Percentiles rank a stretch among this genome's conserved stretches.
Evolutionary conservation across 2,113 vertebrate genomes (phyloP).

Genomic region (Amphiprion ocellaris): DNA sequence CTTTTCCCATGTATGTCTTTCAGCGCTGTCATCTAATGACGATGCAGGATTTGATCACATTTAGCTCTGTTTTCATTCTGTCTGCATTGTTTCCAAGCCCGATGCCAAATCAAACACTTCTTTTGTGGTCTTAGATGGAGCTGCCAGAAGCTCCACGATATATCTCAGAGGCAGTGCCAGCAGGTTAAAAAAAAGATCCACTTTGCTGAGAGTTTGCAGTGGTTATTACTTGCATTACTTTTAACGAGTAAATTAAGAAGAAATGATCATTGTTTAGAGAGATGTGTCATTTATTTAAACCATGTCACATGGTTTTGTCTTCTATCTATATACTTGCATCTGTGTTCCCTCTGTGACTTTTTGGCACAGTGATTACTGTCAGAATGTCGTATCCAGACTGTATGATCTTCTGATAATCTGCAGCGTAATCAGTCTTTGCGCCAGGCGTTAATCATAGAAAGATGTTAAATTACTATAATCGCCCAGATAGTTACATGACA

Average conservation of each 20-base stretch:
- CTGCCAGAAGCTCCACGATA: slow-evolving; percentile 56
- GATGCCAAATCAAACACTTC: slow-evolving; percentile 79
- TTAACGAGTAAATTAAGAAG: slow-evolving; percentile 2
- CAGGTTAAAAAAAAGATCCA: slow-evolving; percentile 33
- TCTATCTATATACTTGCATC: slow-evolving; percentile 20
- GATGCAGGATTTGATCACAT: slow-evolving; percentile 68
- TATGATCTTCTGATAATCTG: slow-evolving; percentile 44
- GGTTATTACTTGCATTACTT: slow-evolving; percentile 26
- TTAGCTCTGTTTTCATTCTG: slow-evolving; percentile 66
- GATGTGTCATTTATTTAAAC: slow-evolving; percentile 31
- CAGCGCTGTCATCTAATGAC: slow-evolving; percentile 62
- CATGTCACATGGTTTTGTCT: slow-evolving; percentile 17
- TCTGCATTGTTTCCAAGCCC: slow-evolving; percentile 75
- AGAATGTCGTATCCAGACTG: slow-evolving; percentile 46
- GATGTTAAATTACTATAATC: slow-evolving; percentile 51
- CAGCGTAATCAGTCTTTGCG: slow-evolving; percentile 40
- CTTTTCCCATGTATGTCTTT: slow-evolving; percentile 65
- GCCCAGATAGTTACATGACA: slow-evolving; percentile 28
- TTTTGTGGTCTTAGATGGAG: slow-evolving; percentile 59
- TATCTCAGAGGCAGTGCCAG: slow-evolving; percentile 65
- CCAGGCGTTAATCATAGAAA: slow-evolving; percentile 44
- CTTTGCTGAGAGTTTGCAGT: slow-evolving; percentile 18
- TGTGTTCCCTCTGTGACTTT: slow-evolving; percentile 26
- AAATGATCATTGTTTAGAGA: slow-evolving; percentile 22
- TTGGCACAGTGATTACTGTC: slow-evolving; percentile 16